phyloP scores from a whole-genome alignment of 2,113 vertebrate species.

The Shinisaurus crocodilurus region DNA sequence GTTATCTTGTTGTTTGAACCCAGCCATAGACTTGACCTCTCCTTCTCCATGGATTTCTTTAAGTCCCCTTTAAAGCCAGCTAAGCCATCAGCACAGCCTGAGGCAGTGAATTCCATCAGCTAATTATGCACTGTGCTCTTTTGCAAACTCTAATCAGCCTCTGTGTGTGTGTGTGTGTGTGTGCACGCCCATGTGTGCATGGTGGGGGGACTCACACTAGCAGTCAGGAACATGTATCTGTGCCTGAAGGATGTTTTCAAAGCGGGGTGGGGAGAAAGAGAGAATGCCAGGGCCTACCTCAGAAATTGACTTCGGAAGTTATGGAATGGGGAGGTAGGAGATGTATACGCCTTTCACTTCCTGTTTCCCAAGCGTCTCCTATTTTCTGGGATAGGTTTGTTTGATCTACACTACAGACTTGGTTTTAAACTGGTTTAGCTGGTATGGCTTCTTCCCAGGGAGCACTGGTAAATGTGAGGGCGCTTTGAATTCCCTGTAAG shows the following conservation, averaged over 20 bases:
- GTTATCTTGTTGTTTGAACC: too few species aligned
- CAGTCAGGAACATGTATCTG: neutral
- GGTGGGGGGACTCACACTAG: too few species aligned
- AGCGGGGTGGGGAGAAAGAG: neutral
- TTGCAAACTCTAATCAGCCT: too few species aligned
- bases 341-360: neutral
- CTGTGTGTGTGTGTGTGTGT: too few species aligned
- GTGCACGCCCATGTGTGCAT: too few species aligned
- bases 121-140: too few species aligned
- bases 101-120: too few species aligned
- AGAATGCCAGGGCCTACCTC: neutral
- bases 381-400: neutral
- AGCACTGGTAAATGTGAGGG: neutral
- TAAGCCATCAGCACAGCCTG: too few species aligned
- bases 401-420: neutral
- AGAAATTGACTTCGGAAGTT: neutral
- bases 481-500: neutral
- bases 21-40: too few species aligned
- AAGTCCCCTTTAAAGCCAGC: too few species aligned
- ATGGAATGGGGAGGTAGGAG: neutral
- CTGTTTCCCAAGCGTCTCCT: neutral
- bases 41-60: too few species aligned
- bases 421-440: neutral
- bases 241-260: too few species aligned
- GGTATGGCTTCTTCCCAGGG: neutral